Evolutionary conservation across 2,113 vertebrate species (phyloP), one percentile per base, ranked within the genome.

Genomic region (Amphiprion percula): DNA sequence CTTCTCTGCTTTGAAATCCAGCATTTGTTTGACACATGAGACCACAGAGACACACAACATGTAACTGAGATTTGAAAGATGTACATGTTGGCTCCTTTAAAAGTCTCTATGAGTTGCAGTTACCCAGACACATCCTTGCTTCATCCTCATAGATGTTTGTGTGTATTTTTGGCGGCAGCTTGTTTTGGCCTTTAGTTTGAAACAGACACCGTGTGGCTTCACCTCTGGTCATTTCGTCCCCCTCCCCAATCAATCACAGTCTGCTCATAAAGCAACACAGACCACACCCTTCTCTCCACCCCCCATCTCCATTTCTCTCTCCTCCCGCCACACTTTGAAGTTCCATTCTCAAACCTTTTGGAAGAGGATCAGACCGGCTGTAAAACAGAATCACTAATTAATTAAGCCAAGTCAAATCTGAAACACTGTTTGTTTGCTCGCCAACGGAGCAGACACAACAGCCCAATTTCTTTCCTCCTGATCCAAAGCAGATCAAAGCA

Each of bases 371-470:
- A 99, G 96, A 97, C 93, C 94, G 91, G 94, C 94, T 96, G 96
- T 97, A 97, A 95, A 99, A 99, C 96, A 98, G 97, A 99, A 98
- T 98, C 95, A 95, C 97, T 98, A 99, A 99, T 99, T 99, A 99
- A 99, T 99, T 98, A 99, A 98, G 97, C 96, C 96, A 96, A 99
- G 97, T 99, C 97, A 98, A 97, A 99, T 96, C 96, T 96, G 97
- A 98, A 98, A 98, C 96, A 97, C 95, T 97, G 97, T 98, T 99
- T 99, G 97, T 98, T 98, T 97, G 95, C 95, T 96, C 96, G 98
- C 97, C 97, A 99, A 96, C 97, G 95, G 94, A 95, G 96, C 94
- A 95, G 96, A 97, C 95, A 97, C 96, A 97, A 96, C 94, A 96
- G 95, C 92, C 93, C 94, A 93, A 93, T 96, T 92, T 96, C 93